These are phyloP conservation scores for Danio aesculapii DNA, from an alignment of 2,797 vertebrate species.

Conservation along the genomic window DNA sequence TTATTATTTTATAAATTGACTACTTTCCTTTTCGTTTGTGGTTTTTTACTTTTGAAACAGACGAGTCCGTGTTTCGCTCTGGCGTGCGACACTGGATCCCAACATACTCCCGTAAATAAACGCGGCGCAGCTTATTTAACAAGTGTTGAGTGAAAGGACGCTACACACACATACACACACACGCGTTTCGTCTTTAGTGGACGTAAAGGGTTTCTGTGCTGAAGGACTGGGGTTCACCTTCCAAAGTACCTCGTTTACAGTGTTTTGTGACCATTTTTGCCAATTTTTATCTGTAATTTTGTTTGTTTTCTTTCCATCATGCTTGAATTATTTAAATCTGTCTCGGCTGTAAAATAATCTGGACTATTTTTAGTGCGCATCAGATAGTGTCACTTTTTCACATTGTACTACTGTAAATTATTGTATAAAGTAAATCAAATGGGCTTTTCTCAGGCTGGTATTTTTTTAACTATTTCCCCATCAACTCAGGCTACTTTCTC, in stretches of 20 bases:
- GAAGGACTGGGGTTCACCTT: conserved; percentile 90
- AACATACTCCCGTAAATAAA: conserved; percentile 77
- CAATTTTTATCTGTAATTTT: conserved; percentile 77
- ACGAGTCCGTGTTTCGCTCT: conserved; percentile 83
- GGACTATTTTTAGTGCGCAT: conserved; percentile 83
- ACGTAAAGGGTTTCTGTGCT: conserved; percentile 76
- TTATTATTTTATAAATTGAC: conserved; percentile 82
- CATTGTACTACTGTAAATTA: conserved; percentile 92
- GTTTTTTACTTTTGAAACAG: conserved; percentile 81
- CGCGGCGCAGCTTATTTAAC: conserved; percentile 83
- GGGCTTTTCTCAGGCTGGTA: conserved; percentile 92
- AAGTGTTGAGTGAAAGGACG: conserved; percentile 77
- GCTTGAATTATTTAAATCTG: conserved; percentile 99
- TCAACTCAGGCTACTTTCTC: conserved; percentile 93
- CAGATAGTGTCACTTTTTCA: conserved; percentile 84
- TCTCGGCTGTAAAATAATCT: conserved; percentile 91
- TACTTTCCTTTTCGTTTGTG: conserved; percentile 52
- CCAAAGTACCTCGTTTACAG: conserved; percentile 98
- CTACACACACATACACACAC: conserved; percentile 46
- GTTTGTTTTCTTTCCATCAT: conserved; percentile 74
- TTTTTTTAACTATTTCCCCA: conserved; percentile 80
- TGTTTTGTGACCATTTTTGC: conserved; percentile 88
- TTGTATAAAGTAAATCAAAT: conserved; percentile 94
- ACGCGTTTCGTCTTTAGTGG: conserved; percentile 75
- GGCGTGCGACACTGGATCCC: conserved; percentile 89